A percentile compares a stretch with the other conserved stretches of the same genome.
Evolutionary conservation across 2,113 vertebrate species (phyloP).

Genomic region (Perca schrenkii): DNA sequence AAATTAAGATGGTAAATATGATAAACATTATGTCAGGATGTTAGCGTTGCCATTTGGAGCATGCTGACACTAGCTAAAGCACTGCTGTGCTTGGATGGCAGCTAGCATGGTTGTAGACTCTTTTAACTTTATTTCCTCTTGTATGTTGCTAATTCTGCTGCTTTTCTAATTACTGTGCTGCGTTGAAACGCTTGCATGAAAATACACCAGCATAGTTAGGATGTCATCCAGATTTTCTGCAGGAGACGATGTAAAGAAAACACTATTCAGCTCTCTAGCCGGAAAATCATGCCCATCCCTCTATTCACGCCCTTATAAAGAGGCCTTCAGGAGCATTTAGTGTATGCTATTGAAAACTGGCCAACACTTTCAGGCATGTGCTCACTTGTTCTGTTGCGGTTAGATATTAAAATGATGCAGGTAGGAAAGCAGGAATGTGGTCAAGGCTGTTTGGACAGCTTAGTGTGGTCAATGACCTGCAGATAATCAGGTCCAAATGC

Average conservation of each 20-base stretch:
- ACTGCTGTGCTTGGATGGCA: neutral
- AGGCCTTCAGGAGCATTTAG: neutral
- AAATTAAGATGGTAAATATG: neutral
- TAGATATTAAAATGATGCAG: neutral
- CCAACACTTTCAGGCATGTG: constrained; percentile 16
- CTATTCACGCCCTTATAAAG: neutral
- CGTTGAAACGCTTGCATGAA: constrained; percentile 1
- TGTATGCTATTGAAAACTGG: neutral
- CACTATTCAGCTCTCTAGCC: neutral
- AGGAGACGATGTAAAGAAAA: constrained; percentile 39
- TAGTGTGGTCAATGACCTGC: constrained; percentile 69
- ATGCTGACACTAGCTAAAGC: neutral
- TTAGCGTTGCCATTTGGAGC: neutral
- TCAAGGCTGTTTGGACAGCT: constrained; percentile 52
- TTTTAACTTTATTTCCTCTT: neutral
- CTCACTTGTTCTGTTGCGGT: neutral
- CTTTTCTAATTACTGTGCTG: neutral
- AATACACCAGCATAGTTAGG: constrained; percentile 33
- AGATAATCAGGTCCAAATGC: constrained; percentile 70
- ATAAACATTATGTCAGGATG: neutral
- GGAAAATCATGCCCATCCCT: constrained; percentile 16
- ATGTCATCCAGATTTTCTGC: constrained; percentile 64
- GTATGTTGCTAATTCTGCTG: neutral
- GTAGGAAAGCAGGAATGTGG: constrained; percentile 9
- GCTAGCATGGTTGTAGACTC: neutral